Percentiles rank a stretch among this genome's conserved stretches.
Conservation (phyloP, 2,888 invertebrate genomes). For the Sphaerophoria taeniata region DNA sequence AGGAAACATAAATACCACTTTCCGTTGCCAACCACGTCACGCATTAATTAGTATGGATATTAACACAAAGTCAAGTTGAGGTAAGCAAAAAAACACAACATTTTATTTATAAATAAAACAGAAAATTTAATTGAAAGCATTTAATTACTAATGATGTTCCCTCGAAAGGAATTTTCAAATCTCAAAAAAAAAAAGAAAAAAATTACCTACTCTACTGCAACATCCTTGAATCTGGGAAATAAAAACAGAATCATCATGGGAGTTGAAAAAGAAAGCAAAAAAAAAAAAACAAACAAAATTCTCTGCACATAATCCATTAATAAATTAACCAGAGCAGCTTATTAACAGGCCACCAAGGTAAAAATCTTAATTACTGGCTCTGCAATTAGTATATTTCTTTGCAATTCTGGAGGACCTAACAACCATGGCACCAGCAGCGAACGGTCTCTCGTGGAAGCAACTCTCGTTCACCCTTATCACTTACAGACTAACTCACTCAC, state of each 20-base stretch:
- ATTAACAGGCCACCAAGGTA: slow-evolving; percentile 74
- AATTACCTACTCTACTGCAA: slow-evolving; percentile 39
- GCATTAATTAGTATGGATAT: slow-evolving; percentile 16
- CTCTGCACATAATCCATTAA: slow-evolving; percentile 69
- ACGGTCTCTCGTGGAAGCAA: slow-evolving; percentile 55
- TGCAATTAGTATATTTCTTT: slow-evolving; percentile 73
- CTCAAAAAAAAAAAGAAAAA: slow-evolving; percentile 5
- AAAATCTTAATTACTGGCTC: slow-evolving; percentile 74
- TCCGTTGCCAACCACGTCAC: slow-evolving; percentile 1
- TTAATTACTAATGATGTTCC: slow-evolving; percentile 71
- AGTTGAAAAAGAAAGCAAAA: background rate
- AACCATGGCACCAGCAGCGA: slow-evolving; percentile 52
- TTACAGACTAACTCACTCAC: too few relatives aligned
- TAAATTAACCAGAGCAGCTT: slow-evolving; percentile 74
- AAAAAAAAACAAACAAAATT: background rate
- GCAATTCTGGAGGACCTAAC: slow-evolving; percentile 60
- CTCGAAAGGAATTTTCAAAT: slow-evolving; percentile 19
- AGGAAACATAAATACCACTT: background rate
- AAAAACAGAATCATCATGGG: slow-evolving; percentile 31
- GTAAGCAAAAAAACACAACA: slow-evolving; percentile 8
- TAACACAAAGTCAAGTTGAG: slow-evolving; percentile 17
- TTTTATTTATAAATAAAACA: slow-evolving; percentile 22
- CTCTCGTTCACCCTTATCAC: slow-evolving; percentile 56
- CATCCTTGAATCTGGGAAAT: slow-evolving; percentile 57
- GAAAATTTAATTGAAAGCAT: slow-evolving; percentile 44